Conservation (phyloP, 1,140 invertebrate species). For the Apis mellifera region Amel_HAv3.1 CM009934.2:4947001-4947500, state of each 20-base stretch:
- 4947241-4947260: slow-evolving; percentile 28
- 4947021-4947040: no score
- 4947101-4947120: no score
- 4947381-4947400: neutral
- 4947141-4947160: no score
- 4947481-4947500: neutral
- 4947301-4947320: neutral
- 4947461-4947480: slow-evolving; percentile 2
- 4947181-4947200: neutral
- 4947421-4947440: neutral
- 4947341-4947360: neutral
- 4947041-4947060: no score
- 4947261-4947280: slow-evolving; percentile 30
- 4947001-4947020: no score
- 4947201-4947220: neutral
- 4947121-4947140: no score
- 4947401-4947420: neutral
- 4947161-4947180: no score
- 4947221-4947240: neutral
- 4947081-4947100: no score
- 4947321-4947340: neutral
- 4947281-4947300: slow-evolving; percentile 23
- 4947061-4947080: no score
- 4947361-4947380: no score
- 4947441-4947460: neutral